Percentiles rank a stretch among this genome's conserved stretches.
Evolutionary conservation across 2,888 invertebrate genomes (phyloP).

Genomic region (Tubulanus polymorphus): DNA sequence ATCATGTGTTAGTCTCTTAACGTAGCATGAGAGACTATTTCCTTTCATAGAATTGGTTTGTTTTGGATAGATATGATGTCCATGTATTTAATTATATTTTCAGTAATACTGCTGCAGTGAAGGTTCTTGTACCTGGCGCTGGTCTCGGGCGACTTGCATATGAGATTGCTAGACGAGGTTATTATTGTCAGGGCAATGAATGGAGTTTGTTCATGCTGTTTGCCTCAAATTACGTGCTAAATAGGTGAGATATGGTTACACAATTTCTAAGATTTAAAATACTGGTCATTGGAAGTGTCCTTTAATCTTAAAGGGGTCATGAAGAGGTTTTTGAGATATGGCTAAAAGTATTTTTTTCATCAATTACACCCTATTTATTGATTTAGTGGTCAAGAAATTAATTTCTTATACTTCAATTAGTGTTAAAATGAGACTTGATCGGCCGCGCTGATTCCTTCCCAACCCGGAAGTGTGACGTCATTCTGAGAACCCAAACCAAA

Average conservation of each 20-base stretch:
- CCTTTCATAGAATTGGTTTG: not conserved
- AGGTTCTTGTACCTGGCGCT: constrained; percentile 84
- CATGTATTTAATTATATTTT: constrained; percentile 8
- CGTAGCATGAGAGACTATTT: not conserved
- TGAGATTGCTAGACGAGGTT: constrained; percentile 87
- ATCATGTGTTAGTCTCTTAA: not conserved
- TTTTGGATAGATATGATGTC: not conserved
- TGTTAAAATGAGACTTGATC: no score
- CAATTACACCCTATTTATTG: no score
- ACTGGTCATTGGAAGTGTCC: no score
- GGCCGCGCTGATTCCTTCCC: no score
- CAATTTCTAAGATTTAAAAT: no score
- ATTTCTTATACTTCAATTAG: no score
- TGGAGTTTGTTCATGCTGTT: constrained; percentile 97
- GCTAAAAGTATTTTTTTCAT: no score
- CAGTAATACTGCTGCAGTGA: constrained; percentile 29
- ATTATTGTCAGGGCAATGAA: constrained; percentile 93
- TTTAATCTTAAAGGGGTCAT: no score
- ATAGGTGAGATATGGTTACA: constrained; percentile 62
- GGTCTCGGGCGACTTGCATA: constrained; percentile 90
- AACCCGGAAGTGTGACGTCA: no score
- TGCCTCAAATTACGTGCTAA: constrained; percentile 91
- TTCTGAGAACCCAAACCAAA: no score
- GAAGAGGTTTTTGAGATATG: no score
- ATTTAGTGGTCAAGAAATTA: no score